Conservation (phyloP, 1,140 invertebrate genomes). For the Wiebesia pumilae region DNA sequence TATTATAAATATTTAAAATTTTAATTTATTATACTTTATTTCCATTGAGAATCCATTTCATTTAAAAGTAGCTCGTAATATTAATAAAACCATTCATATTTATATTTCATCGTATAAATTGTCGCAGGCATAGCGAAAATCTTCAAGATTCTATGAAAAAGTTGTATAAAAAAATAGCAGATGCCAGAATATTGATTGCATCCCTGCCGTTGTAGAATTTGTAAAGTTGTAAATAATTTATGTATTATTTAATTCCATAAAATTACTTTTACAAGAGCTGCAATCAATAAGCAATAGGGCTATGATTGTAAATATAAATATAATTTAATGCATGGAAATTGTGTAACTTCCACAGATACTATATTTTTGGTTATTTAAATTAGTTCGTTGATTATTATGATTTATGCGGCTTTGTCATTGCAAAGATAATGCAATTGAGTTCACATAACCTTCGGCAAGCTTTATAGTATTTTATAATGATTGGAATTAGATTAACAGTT, state of each 20-base stretch:
- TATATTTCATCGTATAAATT: background rate
- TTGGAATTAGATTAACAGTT: background rate
- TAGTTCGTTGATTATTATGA: background rate
- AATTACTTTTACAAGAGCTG: background rate
- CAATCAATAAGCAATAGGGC: background rate
- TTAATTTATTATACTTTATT: slow-evolving; percentile 11
- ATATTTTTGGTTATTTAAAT: slow-evolving; percentile 10
- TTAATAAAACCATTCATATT: background rate
- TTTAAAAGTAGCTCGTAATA: slow-evolving; percentile 4
- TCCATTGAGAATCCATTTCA: slow-evolving; percentile 7
- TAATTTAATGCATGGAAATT: background rate
- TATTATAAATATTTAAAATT: slow-evolving; percentile 16
- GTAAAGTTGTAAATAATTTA: slow-evolving; percentile 5
- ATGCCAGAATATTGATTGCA: background rate
- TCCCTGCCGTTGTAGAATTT: background rate
- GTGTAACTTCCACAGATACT: background rate
- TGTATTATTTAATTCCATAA: background rate
- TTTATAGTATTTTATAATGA: background rate
- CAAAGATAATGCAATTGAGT: background rate
- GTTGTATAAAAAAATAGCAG: background rate
- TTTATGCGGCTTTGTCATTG: slow-evolving; percentile 1
- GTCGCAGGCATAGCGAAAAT: background rate
- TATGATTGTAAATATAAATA: slow-evolving; percentile 38
- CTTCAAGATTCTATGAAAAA: too few species aligned
- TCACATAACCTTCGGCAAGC: slow-evolving; percentile 2